Evolutionary conservation across 1,140 invertebrate species (phyloP).

Genomic region (Carposina sasakii): DNA sequence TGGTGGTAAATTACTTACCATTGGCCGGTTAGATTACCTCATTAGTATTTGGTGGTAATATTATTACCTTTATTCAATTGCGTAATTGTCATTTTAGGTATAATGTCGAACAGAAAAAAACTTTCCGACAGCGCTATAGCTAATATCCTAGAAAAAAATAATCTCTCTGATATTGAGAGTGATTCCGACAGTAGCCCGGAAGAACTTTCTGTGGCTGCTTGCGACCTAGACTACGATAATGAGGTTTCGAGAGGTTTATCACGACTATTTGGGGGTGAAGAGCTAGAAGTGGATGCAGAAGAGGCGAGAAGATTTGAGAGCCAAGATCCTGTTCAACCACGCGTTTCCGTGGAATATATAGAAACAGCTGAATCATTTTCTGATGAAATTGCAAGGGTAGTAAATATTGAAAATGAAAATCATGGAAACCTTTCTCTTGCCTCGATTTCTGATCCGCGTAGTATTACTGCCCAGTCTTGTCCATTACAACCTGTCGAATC

Average conservation of each 20-base stretch:
- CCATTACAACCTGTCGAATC: not conserved
- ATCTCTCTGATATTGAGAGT: constrained; percentile 9
- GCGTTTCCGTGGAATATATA: constrained; percentile 7
- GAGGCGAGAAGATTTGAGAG: not conserved
- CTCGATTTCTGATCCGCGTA: too few species aligned
- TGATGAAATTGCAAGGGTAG: constrained; percentile 4
- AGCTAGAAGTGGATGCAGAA: not conserved
- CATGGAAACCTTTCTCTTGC: too few species aligned
- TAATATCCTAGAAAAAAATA: constrained; percentile 6
- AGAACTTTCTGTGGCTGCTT: constrained; percentile 4
- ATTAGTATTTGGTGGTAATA: too few species aligned
- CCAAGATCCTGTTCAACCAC: constrained; percentile 1
- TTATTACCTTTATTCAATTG: too few species aligned
- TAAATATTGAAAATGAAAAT: too few species aligned
- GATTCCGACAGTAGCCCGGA: constrained; percentile 1
- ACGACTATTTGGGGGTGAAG: constrained; percentile 4
- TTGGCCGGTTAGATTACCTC: not conserved
- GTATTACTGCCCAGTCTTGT: too few species aligned
- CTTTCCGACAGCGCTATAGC: constrained; percentile 3
- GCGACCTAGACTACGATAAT: constrained; percentile 7
- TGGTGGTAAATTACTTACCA: constrained; percentile 6
- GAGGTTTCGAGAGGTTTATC: constrained; percentile 6
- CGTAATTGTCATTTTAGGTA: not conserved
- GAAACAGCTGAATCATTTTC: constrained; percentile 4
- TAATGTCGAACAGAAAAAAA: constrained; percentile 1